Evolutionary conservation across 1,140 invertebrate species (phyloP).

Genomic region (Manduca sexta): DNA sequence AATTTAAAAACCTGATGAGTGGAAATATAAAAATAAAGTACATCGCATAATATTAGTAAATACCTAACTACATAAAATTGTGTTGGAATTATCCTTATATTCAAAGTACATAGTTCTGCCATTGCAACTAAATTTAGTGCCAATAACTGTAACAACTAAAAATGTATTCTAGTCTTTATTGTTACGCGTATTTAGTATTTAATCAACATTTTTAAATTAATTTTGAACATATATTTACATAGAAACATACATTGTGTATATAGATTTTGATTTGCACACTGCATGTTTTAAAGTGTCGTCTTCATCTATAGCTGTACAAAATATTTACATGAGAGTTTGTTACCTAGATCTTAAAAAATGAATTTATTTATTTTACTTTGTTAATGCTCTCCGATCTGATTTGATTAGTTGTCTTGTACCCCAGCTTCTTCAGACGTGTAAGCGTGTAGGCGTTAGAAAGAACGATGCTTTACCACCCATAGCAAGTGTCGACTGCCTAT

Average conservation of each 20-base stretch:
- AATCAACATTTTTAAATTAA: constrained; percentile 67
- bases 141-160: constrained; percentile 69
- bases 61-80: constrained; percentile 1
- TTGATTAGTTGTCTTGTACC: too few species aligned
- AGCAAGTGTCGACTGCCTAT: too few species aligned
- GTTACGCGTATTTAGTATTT: constrained; percentile 69
- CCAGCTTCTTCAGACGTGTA: too few species aligned
- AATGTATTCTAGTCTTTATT: constrained; percentile 72
- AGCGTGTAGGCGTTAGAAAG: too few species aligned
- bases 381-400: constrained; percentile 1
- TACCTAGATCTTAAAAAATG: constrained; percentile 21
- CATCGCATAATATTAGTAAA: constrained; percentile 19
- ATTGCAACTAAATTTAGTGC: constrained; percentile 67
- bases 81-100: constrained; percentile 14
- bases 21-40: constrained; percentile 26
- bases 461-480: too few species aligned
- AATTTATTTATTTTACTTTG: constrained; percentile 17
- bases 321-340: constrained; percentile 23
- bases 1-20: constrained; percentile 38
- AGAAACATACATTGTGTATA: constrained; percentile 46
- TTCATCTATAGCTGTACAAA: constrained; percentile 20
- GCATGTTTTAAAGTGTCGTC: constrained; percentile 31
- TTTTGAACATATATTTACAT: constrained; percentile 51
- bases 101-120: constrained; percentile 61
- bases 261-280: constrained; percentile 54